These are phyloP conservation scores for Hymenopus coronatus DNA, from an alignment of 2,888 invertebrate genomes.

Conservation along the genomic window DNA sequence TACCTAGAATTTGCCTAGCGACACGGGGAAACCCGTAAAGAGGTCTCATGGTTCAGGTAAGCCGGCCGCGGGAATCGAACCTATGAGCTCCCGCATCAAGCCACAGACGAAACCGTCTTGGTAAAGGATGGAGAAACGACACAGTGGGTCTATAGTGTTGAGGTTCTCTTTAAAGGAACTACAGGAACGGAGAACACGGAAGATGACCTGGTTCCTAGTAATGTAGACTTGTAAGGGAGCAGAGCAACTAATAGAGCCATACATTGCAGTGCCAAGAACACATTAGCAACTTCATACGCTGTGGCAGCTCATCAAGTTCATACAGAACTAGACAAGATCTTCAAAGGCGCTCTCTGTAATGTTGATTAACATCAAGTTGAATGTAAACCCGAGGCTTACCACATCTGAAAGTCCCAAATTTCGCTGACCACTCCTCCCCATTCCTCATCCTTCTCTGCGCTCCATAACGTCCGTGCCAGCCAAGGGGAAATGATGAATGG, in stretches of 20 bases:
- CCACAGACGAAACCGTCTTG: too few species aligned
- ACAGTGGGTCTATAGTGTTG: too few species aligned
- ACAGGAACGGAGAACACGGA: too few species aligned
- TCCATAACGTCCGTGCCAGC: neutral
- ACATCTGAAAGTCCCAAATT: neutral
- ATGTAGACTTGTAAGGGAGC: neutral
- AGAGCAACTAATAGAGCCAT: neutral
- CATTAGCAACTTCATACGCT: too few species aligned
- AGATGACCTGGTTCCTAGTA: too few species aligned
- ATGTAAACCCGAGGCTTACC: neutral
- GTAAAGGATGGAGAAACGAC: too few species aligned
- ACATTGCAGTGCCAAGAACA: neutral
- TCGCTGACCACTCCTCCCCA: neutral
- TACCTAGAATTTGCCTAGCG: too few species aligned
- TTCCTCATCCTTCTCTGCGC: neutral
- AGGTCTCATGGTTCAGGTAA: too few species aligned
- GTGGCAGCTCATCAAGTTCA: neutral
- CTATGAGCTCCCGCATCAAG: too few species aligned
- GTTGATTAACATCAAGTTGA: neutral
- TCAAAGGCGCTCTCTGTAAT: neutral
- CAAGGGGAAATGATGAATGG: slow-evolving; percentile 3
- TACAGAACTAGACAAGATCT: neutral
- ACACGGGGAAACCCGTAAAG: too few species aligned
- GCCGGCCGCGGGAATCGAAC: too few species aligned
- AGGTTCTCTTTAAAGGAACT: too few species aligned